Evolutionary conservation across 30 jellyfish, hydroid and myxozoan genomes (phyloP).

Genomic region (Chrysaora quinquecirrha): DNA sequence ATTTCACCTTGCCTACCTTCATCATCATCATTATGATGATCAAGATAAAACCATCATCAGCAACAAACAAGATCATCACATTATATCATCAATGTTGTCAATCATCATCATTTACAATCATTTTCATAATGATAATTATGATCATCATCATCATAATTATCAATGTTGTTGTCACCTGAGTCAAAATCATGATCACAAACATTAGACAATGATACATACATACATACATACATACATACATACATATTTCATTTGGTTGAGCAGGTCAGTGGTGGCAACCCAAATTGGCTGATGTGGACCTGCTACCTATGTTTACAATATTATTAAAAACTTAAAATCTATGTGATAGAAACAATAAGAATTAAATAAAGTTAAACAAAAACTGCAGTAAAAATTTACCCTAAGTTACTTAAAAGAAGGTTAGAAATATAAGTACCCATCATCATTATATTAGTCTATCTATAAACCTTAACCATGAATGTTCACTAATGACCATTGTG

Average conservation of each 20-base stretch:
- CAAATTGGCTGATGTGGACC: not conserved
- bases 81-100: too few relatives aligned
- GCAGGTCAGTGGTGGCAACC: slow-evolving; percentile 16
- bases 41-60: too few relatives aligned
- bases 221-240: slow-evolving; percentile 9
- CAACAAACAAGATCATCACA: too few relatives aligned
- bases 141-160: too few relatives aligned
- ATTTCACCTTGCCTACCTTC: too few relatives aligned
- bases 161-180: too few relatives aligned
- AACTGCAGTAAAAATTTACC: slow-evolving; percentile 10
- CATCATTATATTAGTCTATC: too few relatives aligned
- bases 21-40: too few relatives aligned
- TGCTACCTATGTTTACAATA: slow-evolving; percentile 6
- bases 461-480: not conserved
- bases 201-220: too few relatives aligned
- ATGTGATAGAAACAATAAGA: slow-evolving; percentile 6
- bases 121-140: too few relatives aligned
- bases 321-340: slow-evolving; percentile 1
- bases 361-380: not conserved
- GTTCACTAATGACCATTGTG: not conserved
- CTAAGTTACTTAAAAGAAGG: not conserved
- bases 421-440: not conserved
- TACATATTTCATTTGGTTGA: slow-evolving; percentile 5
- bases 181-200: too few relatives aligned
- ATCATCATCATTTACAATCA: too few relatives aligned